Percentiles rank a stretch among this genome's conserved stretches.
Evolutionary conservation across 1,140 invertebrate genomes (phyloP).

Genomic region (Zaprionus lachaisei): DNA sequence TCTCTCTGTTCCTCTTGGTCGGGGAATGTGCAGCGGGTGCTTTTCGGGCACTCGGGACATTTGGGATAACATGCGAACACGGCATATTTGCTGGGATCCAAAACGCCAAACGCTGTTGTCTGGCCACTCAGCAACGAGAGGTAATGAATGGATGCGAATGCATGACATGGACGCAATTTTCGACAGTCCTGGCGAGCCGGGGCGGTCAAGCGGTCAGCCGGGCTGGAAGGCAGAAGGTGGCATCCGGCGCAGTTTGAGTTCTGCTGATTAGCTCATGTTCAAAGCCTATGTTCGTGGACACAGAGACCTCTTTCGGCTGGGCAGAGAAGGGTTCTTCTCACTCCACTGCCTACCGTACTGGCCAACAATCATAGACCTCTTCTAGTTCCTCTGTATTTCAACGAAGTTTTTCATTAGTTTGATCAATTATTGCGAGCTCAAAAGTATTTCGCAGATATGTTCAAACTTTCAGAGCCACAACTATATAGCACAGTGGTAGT

Average conservation of each 20-base stretch:
- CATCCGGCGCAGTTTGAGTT: slow-evolving; percentile 52
- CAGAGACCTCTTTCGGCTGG: background rate
- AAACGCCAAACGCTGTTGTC: slow-evolving; percentile 80
- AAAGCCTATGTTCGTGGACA: slow-evolving; percentile 39
- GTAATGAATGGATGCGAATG: slow-evolving; percentile 79
- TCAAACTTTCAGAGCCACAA: slow-evolving; percentile 26
- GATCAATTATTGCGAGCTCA: background rate
- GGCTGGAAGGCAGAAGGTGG: background rate
- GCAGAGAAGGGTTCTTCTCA: background rate
- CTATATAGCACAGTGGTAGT: background rate
- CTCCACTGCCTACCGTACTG: background rate
- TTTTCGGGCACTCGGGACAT: slow-evolving; percentile 68
- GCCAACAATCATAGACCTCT: background rate
- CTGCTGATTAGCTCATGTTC: slow-evolving; percentile 75
- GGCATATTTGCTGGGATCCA: slow-evolving; percentile 77
- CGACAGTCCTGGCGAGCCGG: slow-evolving; percentile 42
- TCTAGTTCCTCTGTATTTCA: background rate
- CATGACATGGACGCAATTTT: slow-evolving; percentile 81
- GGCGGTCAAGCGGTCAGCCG: slow-evolving; percentile 4
- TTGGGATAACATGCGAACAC: slow-evolving; percentile 80
- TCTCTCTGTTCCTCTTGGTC: background rate
- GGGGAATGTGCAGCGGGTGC: slow-evolving; percentile 48
- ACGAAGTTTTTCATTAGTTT: slow-evolving; percentile 3
- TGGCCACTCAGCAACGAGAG: slow-evolving; percentile 70
- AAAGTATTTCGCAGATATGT: slow-evolving; percentile 14